A percentile compares a stretch with the other conserved stretches of the same genome.
Conservation (phyloP, 2,113 vertebrate genomes). For the Ornithorhynchus anatinus region DNA sequence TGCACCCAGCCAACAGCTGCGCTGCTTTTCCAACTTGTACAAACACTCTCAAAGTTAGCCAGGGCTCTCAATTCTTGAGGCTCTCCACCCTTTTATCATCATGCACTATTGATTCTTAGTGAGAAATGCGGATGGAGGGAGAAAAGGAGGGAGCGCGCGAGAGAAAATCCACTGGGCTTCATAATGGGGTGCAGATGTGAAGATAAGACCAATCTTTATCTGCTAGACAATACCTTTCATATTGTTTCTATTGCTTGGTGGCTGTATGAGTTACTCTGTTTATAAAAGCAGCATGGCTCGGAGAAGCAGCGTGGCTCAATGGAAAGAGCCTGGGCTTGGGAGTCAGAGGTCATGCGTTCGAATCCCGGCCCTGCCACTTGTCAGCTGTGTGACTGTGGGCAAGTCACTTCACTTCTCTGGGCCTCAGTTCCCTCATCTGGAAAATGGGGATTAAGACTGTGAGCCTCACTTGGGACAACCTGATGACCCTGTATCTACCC, state of each 20-base stretch:
- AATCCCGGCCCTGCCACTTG: too few species aligned
- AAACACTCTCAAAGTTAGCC: slow-evolving; percentile 64
- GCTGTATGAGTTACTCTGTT: slow-evolving; percentile 51
- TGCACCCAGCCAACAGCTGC: slow-evolving; percentile 66
- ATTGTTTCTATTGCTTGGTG: slow-evolving; percentile 61
- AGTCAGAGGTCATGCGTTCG: too few species aligned
- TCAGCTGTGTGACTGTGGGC: too few species aligned
- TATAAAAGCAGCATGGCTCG: too few species aligned
- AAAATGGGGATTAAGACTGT: too few species aligned
- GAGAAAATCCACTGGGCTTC: slow-evolving; percentile 34
- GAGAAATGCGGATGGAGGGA: slow-evolving; percentile 62
- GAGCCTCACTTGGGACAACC: too few species aligned
- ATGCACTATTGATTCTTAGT: slow-evolving; percentile 67
- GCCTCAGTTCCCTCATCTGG: too few species aligned
- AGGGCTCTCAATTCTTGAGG: slow-evolving; percentile 65
- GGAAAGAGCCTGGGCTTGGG: too few species aligned
- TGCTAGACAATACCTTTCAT: slow-evolving; percentile 42
- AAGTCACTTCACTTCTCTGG: too few species aligned
- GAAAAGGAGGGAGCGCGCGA: not conserved
- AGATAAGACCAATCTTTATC: slow-evolving; percentile 39
- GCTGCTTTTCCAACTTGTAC: slow-evolving; percentile 60
- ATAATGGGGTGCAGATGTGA: slow-evolving; percentile 70
- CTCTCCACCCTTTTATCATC: slow-evolving; percentile 64
- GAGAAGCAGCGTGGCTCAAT: too few species aligned
- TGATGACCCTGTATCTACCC: too few species aligned